Conservation (phyloP, 2,113 vertebrate genomes). For the Plecotus auritus region DNA sequence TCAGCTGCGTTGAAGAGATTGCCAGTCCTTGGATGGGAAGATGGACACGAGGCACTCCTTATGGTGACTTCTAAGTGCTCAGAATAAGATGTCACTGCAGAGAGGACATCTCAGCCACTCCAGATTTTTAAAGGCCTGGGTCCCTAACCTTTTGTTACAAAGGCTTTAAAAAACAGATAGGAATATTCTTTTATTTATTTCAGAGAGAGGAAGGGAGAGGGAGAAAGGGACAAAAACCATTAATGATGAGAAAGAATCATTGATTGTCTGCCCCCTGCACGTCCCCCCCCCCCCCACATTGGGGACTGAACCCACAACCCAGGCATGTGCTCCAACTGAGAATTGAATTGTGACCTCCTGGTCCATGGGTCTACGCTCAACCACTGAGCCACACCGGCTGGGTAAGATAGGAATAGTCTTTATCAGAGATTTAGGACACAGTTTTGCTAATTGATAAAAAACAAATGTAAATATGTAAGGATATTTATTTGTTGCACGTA, state of each 20-base stretch:
- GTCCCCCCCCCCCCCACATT: too few species aligned
- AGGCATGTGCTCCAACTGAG: too few species aligned
- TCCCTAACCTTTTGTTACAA: background rate
- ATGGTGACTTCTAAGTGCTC: background rate
- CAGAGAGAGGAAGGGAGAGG: too few species aligned
- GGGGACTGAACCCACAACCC: too few species aligned
- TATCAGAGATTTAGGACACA: constrained; percentile 74
- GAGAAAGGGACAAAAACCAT: too few species aligned
- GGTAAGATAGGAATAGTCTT: constrained; percentile 71
- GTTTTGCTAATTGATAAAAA: constrained; percentile 82
- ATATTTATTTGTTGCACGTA: constrained; percentile 89
- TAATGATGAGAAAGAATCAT: too few species aligned
- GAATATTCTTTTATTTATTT: too few species aligned
- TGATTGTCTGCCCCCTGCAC: too few species aligned
- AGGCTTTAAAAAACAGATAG: too few species aligned
- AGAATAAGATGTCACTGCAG: background rate
- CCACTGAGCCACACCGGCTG: too few species aligned
- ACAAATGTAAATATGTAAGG: constrained; percentile 86
- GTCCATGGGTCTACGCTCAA: too few species aligned
- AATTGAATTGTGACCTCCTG: too few species aligned
- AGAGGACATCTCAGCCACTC: background rate
- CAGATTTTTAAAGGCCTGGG: background rate
- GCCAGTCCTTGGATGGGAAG: background rate
- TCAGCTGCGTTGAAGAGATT: background rate
- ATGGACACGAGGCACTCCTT: background rate